Evolutionary conservation across 2,888 invertebrate genomes (phyloP).

Genomic region (Polyploca ridens): DNA sequence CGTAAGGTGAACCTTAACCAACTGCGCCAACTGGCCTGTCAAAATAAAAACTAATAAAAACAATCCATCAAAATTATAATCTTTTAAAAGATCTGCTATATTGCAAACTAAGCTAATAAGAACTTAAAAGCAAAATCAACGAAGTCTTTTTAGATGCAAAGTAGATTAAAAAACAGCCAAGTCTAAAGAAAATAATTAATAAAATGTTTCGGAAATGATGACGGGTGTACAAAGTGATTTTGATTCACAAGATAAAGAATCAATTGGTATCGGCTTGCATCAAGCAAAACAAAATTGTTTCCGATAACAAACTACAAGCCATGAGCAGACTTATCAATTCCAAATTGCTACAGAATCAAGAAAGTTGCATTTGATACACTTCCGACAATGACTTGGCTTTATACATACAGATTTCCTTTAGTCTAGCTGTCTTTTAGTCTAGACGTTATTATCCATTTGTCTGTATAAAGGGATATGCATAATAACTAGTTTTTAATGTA

Average conservation of each 20-base stretch:
- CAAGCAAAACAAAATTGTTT: background rate
- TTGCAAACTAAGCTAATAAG: too few relatives aligned
- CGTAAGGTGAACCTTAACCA: too few relatives aligned
- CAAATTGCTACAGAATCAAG: background rate
- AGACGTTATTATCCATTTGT: background rate
- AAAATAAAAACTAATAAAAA: too few relatives aligned
- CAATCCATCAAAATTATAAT: background rate
- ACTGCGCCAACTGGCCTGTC: too few relatives aligned
- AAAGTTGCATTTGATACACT: slow-evolving; percentile 2
- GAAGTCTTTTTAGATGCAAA: background rate
- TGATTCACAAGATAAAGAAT: background rate
- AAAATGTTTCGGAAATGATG: too few relatives aligned
- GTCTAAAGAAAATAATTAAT: background rate
- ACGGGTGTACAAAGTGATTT: too few relatives aligned
- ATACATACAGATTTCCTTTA: background rate
- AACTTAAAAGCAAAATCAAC: too few relatives aligned
- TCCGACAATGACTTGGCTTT: slow-evolving; percentile 1
- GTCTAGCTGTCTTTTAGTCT: background rate
- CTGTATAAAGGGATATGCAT: slow-evolving; percentile 1
- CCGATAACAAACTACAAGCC: background rate
- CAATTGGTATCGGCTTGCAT: background rate
- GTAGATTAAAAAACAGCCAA: background rate
- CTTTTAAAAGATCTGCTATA: background rate
- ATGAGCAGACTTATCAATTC: background rate
- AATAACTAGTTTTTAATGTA: slow-evolving; percentile 7